Evolutionary conservation across 2,797 vertebrate genomes (phyloP).

Genomic region (Psittacula derbiana): DNA sequence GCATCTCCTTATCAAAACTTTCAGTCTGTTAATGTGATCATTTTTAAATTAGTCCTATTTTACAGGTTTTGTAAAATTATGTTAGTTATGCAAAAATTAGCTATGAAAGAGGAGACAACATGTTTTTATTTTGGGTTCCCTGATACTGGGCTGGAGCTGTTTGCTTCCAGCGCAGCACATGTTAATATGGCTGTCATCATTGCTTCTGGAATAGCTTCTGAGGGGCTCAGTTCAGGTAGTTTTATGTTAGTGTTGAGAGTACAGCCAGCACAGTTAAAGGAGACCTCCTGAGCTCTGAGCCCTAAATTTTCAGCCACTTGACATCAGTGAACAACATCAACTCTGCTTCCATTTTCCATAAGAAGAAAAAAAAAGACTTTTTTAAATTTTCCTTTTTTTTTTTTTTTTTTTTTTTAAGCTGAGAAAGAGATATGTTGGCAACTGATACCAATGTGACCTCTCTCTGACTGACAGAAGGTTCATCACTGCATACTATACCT

Average conservation of each 20-base stretch:
- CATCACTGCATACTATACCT: neutral
- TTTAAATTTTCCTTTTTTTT: neutral
- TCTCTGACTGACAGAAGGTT: constrained; percentile 46
- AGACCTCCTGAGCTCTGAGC: neutral
- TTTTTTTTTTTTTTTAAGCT: neutral
- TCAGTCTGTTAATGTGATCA: neutral
- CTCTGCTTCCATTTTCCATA: neutral
- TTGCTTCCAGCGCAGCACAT: neutral
- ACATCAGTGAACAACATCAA: neutral
- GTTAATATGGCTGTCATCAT: neutral
- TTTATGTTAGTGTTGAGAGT: neutral
- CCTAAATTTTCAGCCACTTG: constrained; percentile 35
- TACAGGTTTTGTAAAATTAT: neutral
- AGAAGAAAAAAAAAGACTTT: neutral
- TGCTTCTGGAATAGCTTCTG: neutral
- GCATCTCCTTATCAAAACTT: neutral
- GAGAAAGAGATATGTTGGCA: neutral
- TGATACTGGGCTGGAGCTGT: neutral
- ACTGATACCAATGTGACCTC: constrained; percentile 40
- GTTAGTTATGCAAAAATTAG: neutral
- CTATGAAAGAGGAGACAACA: neutral
- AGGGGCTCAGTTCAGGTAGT: neutral
- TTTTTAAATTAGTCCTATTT: neutral
- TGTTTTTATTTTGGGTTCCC: neutral
- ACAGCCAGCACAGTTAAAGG: neutral